Evolutionary conservation across 2,888 invertebrate genomes (phyloP).

Genomic region (Coremacera marginata): DNA sequence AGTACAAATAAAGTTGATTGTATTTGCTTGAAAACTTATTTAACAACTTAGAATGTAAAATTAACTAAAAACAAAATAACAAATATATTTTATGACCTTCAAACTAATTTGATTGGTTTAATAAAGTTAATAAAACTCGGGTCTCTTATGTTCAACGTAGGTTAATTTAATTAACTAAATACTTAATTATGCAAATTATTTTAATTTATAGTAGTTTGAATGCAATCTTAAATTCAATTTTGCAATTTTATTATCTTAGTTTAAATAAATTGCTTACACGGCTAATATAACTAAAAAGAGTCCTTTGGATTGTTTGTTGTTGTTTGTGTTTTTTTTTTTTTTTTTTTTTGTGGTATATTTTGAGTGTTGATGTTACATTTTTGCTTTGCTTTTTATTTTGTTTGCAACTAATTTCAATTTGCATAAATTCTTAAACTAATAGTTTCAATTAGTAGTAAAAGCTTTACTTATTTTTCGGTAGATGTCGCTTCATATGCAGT

Average conservation of each 20-base stretch:
- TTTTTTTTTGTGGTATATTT: not conserved
- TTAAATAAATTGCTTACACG: slow-evolving; percentile 17
- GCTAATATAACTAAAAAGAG: slow-evolving; percentile 55
- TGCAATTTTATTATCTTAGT: slow-evolving; percentile 32
- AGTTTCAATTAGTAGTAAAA: slow-evolving; percentile 44
- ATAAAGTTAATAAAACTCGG: slow-evolving; percentile 26
- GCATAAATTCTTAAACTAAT: slow-evolving; percentile 36
- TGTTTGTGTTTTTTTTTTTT: slow-evolving; percentile 41
- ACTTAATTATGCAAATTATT: slow-evolving; percentile 41
- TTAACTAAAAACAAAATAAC: slow-evolving; percentile 27
- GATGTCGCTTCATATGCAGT: slow-evolving; percentile 95
- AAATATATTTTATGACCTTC: slow-evolving; percentile 32
- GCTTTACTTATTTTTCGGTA: slow-evolving; percentile 79
- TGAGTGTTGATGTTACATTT: slow-evolving; percentile 37
- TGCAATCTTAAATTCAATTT: slow-evolving; percentile 17
- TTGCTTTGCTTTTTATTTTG: slow-evolving; percentile 36
- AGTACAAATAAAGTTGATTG: not conserved
- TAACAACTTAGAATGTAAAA: slow-evolving; percentile 6
- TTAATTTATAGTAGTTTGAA: not conserved
- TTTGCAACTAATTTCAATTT: slow-evolving; percentile 32
- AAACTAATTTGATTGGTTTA: slow-evolving; percentile 32
- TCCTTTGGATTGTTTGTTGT: slow-evolving; percentile 66
- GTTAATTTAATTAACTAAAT: slow-evolving; percentile 37
- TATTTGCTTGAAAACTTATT: not conserved
- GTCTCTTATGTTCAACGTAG: slow-evolving; percentile 18